A percentile compares a stretch with the other conserved stretches of the same genome.
Evolutionary conservation across 2,888 invertebrate genomes (phyloP).

Genomic region (Hypomecis atomaria): DNA sequence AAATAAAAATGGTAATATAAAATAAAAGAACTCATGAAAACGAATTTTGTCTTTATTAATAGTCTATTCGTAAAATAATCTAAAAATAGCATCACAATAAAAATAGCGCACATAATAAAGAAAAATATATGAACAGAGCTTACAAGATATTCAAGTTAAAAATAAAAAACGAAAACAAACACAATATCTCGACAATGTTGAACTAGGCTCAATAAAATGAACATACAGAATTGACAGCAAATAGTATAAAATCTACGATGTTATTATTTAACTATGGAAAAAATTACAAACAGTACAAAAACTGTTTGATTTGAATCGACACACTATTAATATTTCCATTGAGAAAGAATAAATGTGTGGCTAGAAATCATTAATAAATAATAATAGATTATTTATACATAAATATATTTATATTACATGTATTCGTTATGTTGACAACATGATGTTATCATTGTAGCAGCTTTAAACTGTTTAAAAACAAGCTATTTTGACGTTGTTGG

Average conservation of each 20-base stretch:
- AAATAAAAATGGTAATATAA: conserved; percentile 44
- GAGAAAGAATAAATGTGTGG: conserved; percentile 23
- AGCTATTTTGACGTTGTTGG: neutral
- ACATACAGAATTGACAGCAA: conserved; percentile 43
- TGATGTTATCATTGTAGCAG: too few species aligned
- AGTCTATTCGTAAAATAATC: conserved; percentile 77
- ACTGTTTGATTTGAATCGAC: neutral
- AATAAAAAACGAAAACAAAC: conserved; percentile 52
- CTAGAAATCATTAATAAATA: neutral
- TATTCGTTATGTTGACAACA: neutral
- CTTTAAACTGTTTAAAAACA: too few species aligned
- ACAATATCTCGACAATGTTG: conserved; percentile 23
- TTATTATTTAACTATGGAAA: neutral
- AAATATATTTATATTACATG: neutral
- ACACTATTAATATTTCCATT: neutral
- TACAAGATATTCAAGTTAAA: conserved; percentile 55
- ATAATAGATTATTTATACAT: neutral
- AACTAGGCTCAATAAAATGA: conserved; percentile 23
- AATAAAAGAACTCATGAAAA: conserved; percentile 67
- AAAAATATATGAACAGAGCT: conserved; percentile 56
- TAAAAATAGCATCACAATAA: conserved; percentile 81
- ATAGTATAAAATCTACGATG: neutral
- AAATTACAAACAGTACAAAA: neutral
- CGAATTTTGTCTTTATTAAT: conserved; percentile 78
- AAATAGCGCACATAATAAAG: conserved; percentile 62